phyloP scores from a whole-genome alignment of 2,888 invertebrate genomes.

The Conomelus anceps region DNA sequence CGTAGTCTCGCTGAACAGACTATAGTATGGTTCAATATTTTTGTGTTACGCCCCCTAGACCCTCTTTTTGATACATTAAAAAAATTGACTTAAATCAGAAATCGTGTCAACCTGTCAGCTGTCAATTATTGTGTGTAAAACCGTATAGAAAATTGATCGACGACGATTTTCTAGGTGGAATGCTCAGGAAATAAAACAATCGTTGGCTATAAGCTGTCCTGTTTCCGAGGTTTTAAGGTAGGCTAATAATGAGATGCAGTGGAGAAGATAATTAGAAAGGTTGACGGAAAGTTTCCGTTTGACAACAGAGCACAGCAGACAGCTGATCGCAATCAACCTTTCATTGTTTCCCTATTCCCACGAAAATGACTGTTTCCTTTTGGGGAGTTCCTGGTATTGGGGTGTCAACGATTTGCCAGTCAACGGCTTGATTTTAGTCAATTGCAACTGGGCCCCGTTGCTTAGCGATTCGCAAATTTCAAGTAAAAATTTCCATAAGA shows the following conservation, averaged over 20 bases:
- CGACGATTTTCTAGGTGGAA: neutral
- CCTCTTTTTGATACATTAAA: too few relatives aligned
- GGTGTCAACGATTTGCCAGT: neutral
- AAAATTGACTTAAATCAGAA: neutral
- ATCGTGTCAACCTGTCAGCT: neutral
- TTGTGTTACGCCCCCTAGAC: too few relatives aligned
- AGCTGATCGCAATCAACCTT: neutral
- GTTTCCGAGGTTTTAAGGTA: too few relatives aligned
- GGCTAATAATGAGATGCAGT: neutral
- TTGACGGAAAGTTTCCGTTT: neutral
- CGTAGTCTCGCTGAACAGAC: too few relatives aligned
- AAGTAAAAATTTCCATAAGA: too few relatives aligned
- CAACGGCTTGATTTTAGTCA: too few relatives aligned
- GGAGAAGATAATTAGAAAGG: neutral
- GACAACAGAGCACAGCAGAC: neutral
- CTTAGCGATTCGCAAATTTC: neutral
- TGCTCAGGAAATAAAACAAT: neutral
- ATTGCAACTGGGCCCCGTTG: neutral
- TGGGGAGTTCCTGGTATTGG: too few relatives aligned
- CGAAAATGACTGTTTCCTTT: neutral
- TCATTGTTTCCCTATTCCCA: neutral
- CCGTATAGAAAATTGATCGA: too few relatives aligned
- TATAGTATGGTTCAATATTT: too few relatives aligned
- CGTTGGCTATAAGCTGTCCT: neutral
- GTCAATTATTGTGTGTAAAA: neutral